Base-by-base conservation (phyloP, 1,140 invertebrate genomes). In the Scaptomyza montana region DNA sequence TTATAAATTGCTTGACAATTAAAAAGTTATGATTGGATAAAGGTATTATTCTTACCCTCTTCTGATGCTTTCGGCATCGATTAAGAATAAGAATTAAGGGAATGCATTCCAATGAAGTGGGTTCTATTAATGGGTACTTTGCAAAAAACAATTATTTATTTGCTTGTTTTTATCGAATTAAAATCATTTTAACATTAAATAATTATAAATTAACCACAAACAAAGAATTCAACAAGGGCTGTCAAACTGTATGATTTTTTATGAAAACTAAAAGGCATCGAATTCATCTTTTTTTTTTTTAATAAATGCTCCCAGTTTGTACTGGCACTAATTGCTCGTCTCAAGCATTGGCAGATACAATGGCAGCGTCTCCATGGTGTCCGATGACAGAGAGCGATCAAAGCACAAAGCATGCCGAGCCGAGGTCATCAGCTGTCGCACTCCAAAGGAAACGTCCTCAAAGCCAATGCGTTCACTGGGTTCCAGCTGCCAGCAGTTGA, bases 401-500 rank as follows among this genome's bases (percentile, higher is more conserved):
- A 87, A 92, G 60, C 74, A 80, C 5, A 92, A 63, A n/a, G 86
- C 84, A 76, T 92, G 90, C 1, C 78, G 64, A 5, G 91, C 74
- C 53, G 91, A 92, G 13, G 91, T 92, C 87, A 92, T 91, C 45
- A 92, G 59, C 60, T 92, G 91, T 39, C 91, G 85, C 12, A 92
- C 82, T 63, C 78, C 90, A 67, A 92, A 91, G 10, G 92, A 90
- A 47, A 96, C 92, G 82, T 95, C 94, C 41, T 93, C 90, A 81
- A 96, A 96, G 19, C 93, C 92, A 9, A 96, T 96, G 74, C 97
- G 93, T 78, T 98, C 96, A 76, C 96, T 95, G 5, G 94, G 93
- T 90, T 97, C 96, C n/a, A 95, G 86, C 81, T 96, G 95, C 97
- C 97, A 98, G 82, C 97, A 97, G 70, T 96, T 95, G 5, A 95